These are phyloP conservation scores for Cryptophagus acutangulus DNA, from an alignment of 2,888 invertebrate species.

Conservation along the genomic window DNA sequence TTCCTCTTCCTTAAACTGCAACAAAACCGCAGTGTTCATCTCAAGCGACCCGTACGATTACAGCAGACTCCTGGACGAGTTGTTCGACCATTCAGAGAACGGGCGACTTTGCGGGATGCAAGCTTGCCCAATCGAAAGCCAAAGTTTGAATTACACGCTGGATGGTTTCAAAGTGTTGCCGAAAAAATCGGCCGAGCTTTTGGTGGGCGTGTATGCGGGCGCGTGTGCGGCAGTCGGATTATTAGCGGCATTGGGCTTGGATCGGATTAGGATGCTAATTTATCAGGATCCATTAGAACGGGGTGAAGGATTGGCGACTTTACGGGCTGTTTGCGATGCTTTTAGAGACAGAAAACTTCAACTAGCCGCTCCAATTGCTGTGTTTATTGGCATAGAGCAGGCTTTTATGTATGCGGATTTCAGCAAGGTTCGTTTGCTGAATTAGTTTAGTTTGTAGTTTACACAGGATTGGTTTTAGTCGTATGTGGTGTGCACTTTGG, in stretches of 20 bases:
- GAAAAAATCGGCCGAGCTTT: slow-evolving; percentile 41
- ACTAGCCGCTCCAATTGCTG: slow-evolving; percentile 69
- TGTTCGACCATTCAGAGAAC: slow-evolving; percentile 54
- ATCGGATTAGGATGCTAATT: slow-evolving; percentile 54
- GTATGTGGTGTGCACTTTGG: slow-evolving; percentile 77
- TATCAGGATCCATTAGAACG: slow-evolving; percentile 51
- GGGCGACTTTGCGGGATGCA: slow-evolving; percentile 56
- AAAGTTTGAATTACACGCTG: slow-evolving; percentile 19
- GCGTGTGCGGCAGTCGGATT: slow-evolving; percentile 46
- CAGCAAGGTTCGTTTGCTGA: slow-evolving; percentile 57
- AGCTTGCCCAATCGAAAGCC: slow-evolving; percentile 49
- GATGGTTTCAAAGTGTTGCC: slow-evolving; percentile 38
- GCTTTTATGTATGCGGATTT: slow-evolving; percentile 81
- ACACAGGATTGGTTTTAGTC: slow-evolving; percentile 55
- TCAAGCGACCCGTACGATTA: no score
- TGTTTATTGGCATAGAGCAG: slow-evolving; percentile 80
- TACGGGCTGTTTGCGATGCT: slow-evolving; percentile 50
- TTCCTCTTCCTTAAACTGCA: slow-evolving; percentile 17
- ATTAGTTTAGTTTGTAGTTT: background rate
- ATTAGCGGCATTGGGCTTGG: slow-evolving; percentile 43
- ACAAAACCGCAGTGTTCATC: slow-evolving; percentile 18
- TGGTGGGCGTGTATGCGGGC: slow-evolving; percentile 47
- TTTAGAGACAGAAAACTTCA: slow-evolving; percentile 61
- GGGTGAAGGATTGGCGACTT: slow-evolving; percentile 48
- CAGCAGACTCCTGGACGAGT: slow-evolving; percentile 45